Evolutionary conservation across 2,888 invertebrate species (phyloP).

Genomic region (Temnothorax ravouxi): DNA sequence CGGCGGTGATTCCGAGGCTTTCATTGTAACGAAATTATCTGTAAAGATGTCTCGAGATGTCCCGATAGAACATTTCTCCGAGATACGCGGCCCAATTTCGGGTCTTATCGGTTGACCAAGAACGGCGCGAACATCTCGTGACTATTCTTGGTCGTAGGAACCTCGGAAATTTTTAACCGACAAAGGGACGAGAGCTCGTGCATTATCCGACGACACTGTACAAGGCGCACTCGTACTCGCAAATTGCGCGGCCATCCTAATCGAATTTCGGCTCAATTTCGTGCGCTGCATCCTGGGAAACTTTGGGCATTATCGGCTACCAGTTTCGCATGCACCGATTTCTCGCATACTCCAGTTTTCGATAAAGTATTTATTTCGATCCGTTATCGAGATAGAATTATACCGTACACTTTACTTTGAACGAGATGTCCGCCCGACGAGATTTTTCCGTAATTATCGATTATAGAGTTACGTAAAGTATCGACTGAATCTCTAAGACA

Average conservation of each 20-base stretch:
- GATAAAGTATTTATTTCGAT: conserved; percentile 33
- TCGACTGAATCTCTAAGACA: neutral
- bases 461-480: conserved; percentile 9
- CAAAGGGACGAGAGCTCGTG: neutral
- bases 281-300: conserved; percentile 62
- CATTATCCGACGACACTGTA: neutral
- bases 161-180: conserved; percentile 26
- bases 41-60: conserved; percentile 31
- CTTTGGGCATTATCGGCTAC: conserved; percentile 66
- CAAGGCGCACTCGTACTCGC: conserved; percentile 24
- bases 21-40: conserved; percentile 50
- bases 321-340: conserved; percentile 47
- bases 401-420: conserved; percentile 20
- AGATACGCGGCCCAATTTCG: conserved; percentile 42
- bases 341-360: conserved; percentile 29
- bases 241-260: conserved; percentile 61
- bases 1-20: conserved; percentile 38
- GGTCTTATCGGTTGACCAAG: conserved; percentile 14
- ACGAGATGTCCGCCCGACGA: neutral
- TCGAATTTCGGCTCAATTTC: conserved; percentile 77
- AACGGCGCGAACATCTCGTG: neutral
- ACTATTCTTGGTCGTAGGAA: neutral
- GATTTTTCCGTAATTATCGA: neutral
- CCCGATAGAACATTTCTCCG: conserved; percentile 26
- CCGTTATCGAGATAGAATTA: conserved; percentile 14